Base-by-base conservation (phyloP, 2,888 invertebrate genomes). In the Drosophila nr. perissopoda region DNA sequence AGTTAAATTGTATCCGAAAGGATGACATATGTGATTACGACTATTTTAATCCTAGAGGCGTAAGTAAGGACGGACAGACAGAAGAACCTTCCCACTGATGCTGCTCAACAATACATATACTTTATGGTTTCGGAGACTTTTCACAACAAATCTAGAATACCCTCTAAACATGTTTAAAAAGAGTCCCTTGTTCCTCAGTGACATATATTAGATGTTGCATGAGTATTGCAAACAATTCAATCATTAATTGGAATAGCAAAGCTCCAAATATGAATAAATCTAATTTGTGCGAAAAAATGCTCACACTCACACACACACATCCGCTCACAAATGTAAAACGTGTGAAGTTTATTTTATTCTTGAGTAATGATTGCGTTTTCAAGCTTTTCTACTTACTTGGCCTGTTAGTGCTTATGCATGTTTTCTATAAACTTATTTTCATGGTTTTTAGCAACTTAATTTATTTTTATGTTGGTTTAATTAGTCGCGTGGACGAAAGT, bases 401-500 rank as follows among this genome's bases (percentile, higher is more conserved):
- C 3, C 21, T 33, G 45, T 5, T 49, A 72, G 10, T 52, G n/a
- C 10, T 65, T 48, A 21, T 11, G 29, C 79, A 74, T 78, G 40
- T 59, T 73, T 34, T 27, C 4, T 54, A 64, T 18, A 8, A 68
- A 53, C 29, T 36, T 58, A 11, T 42, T 40, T 53, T 34, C 21
- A 40, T 59, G 18, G 6, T 52, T 59, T 51, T 18, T 29, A 33
- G 33, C 11, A 40, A 63, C 48, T 48, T 34, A 62, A 36, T 34
- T 65, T 29, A 0, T 13, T 34, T 60, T n/a, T 51, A 48, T 27
- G 60, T 34, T 21, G 29, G 29, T 34, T 40, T 59, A 63, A 68
- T 36, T 52, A 42, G 59, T 68, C 51, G 73, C 78, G 68, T 81
- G 56, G 51, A 77, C 64, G 59, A 33, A 6, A 52, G 42, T 56